phyloP scores from a whole-genome alignment of 2,797 vertebrate species.

The Anguilla anguilla region DNA sequence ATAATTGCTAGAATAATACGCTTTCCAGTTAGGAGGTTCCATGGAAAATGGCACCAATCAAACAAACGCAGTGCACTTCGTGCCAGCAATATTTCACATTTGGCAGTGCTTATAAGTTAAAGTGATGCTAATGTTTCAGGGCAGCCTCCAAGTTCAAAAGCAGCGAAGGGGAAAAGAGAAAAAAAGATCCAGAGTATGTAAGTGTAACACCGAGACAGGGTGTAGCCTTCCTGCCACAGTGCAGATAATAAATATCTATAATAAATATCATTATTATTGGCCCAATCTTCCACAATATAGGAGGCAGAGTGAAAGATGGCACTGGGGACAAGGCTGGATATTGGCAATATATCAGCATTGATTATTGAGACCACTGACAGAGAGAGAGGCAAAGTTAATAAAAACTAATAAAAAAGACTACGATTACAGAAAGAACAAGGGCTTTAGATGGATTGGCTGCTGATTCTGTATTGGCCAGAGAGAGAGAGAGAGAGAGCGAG shows the following conservation, averaged over 20 bases:
- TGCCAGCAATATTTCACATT: conserved; percentile 16
- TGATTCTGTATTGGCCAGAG: conserved; percentile 55
- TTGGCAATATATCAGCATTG: conserved; percentile 87
- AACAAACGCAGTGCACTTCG: conserved; percentile 8
- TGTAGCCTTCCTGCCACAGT: conserved; percentile 66
- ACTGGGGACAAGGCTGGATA: conserved; percentile 74
- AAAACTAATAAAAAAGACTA: conserved; percentile 81
- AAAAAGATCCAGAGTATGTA: conserved; percentile 4
- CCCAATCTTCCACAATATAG: conserved; percentile 76
- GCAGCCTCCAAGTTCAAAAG: not conserved
- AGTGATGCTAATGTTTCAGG: conserved; percentile 22
- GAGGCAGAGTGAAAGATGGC: conserved; percentile 74
- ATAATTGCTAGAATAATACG: not conserved
- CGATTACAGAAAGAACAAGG: conserved; percentile 72
- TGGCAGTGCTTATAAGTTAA: conserved; percentile 21
- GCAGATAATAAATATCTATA: conserved; percentile 83
- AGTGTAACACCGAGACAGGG: conserved; percentile 52
- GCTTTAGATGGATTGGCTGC: conserved; percentile 75
- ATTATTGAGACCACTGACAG: conserved; percentile 80
- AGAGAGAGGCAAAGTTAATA: conserved; percentile 79
- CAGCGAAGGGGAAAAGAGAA: not conserved
- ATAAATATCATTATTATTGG: conserved; percentile 85
- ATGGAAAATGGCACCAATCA: conserved; percentile 5
- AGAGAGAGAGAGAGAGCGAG: conserved; percentile 44
- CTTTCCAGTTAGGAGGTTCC: not conserved